Evolutionary conservation across 2,797 vertebrate genomes (phyloP).

Genomic region (Acomys russatus): DNA sequence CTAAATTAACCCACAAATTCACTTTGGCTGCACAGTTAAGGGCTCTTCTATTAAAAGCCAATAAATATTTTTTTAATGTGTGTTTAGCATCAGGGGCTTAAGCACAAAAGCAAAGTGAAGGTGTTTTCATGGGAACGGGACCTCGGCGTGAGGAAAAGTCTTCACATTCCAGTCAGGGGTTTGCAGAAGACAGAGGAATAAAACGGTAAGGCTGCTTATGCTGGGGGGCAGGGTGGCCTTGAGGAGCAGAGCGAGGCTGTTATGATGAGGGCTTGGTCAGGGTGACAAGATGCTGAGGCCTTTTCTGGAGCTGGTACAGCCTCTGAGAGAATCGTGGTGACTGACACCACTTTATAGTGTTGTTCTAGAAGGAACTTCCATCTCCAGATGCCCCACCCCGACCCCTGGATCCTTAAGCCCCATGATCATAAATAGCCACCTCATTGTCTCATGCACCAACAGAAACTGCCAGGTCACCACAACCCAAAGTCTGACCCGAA

Average conservation of each 20-base stretch:
- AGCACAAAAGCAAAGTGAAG: not conserved
- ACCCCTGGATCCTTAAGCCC: not conserved
- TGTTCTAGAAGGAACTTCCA: not conserved
- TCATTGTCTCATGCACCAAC: not conserved
- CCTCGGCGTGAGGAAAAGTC: rapidly evolving
- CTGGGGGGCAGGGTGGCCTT: not conserved
- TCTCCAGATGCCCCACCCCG: not conserved
- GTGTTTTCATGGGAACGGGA: not conserved
- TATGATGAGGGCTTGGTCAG: rapidly evolving
- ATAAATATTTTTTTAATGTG: not conserved
- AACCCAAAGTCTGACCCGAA: not conserved
- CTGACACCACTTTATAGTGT: rapidly evolving
- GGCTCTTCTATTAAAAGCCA: not conserved
- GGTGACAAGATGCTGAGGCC: rapidly evolving
- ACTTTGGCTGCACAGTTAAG: not conserved
- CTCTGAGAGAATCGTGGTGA: not conserved
- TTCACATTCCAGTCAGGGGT: not conserved
- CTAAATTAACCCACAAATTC: not conserved
- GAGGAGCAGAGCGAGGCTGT: rapidly evolving
- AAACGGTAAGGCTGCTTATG: rapidly evolving
- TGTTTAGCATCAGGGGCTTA: not conserved
- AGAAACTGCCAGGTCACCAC: not conserved
- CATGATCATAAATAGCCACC: not conserved
- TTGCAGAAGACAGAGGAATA: not conserved
- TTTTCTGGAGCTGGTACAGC: rapidly evolving